These are phyloP conservation scores for Erannis defoliaria DNA, from an alignment of 2,888 invertebrate genomes.

Conservation along the genomic window DNA sequence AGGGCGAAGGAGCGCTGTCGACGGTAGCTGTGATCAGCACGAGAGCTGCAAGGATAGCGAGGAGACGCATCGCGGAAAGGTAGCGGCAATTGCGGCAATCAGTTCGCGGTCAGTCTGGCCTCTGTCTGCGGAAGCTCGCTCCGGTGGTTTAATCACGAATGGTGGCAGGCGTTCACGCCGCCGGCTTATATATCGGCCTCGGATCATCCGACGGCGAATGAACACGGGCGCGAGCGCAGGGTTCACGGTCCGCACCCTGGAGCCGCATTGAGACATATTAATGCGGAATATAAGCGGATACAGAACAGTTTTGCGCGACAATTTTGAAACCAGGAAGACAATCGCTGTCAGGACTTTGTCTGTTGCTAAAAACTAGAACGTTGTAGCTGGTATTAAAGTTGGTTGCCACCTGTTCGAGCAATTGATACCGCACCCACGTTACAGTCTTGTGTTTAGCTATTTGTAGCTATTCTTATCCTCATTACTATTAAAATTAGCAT, in stretches of 20 bases:
- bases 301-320: slow-evolving; percentile 49
- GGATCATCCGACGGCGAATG: slow-evolving; percentile 79
- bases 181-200: slow-evolving; percentile 84
- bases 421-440: slow-evolving; percentile 44
- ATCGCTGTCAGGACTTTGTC: slow-evolving; percentile 54
- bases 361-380: slow-evolving; percentile 49
- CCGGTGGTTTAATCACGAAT: slow-evolving; percentile 81
- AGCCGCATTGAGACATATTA: slow-evolving; percentile 69
- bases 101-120: slow-evolving; percentile 77
- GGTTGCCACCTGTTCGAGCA: slow-evolving; percentile 43
- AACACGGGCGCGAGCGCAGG: slow-evolving; percentile 72
- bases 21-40: slow-evolving; percentile 54
- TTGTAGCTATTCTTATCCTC: slow-evolving; percentile 32
- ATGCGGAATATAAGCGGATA: slow-evolving; percentile 66
- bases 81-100: slow-evolving; percentile 76
- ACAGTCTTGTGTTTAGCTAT: slow-evolving; percentile 33
- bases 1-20: slow-evolving; percentile 64
- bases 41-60: slow-evolving; percentile 54
- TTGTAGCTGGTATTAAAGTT: slow-evolving; percentile 47
- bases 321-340: slow-evolving; percentile 66
- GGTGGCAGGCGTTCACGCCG: slow-evolving; percentile 77
- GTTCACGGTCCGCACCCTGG: slow-evolving; percentile 84
- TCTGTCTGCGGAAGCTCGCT: slow-evolving; percentile 77
- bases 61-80: slow-evolving; percentile 76
- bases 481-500: slow-evolving; percentile 34